Evolutionary conservation across 2,797 vertebrate genomes (phyloP), one percentile per base, ranked within the genome.

Genomic region (Naso thynnoides): DNA sequence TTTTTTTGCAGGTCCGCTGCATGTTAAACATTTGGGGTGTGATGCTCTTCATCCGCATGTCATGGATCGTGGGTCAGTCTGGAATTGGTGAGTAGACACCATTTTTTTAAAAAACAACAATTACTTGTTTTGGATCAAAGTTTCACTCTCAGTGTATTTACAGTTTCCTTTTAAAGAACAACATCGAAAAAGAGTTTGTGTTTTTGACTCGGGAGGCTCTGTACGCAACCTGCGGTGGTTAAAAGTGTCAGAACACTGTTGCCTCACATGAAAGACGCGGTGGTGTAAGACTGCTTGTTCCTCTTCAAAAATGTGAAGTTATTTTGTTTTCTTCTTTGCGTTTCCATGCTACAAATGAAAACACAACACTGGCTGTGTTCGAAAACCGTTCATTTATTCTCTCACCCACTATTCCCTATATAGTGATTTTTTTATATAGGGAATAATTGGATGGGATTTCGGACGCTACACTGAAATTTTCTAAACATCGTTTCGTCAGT

Each of bases 11-110:
- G 98, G 97, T 99, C 58, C 97, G 98, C 89, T 99, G 98, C 86
- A 99, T 99, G 98, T 88, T 99, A 90, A 99, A 99, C 94, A 99
- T 99, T 55, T 99, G 98, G 98, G 98, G 97, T 64, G 98, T 99
- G 87, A 99, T 99, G 98, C 97, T 99, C 62, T 99, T 99, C 89
- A 99, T 99, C 88, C 96, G 98, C 68, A 95, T 99, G 70, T 96
- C 97, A 1, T 99, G 98, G 98, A 99, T 99, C 80, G 98, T 99
- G 49, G 98, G 98, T 81, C 97, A 98, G 67, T 95, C 98, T 90
- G 98, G 98, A 63, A 98, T 99, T 82, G 98, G 98, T 98, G 95
- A 89, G 96, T 84, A 0, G 39, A 50, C 8, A 5, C 39, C 10
- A 27, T 16, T 2, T 5, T 1, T n/a, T 48, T 15, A 49, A 29